phyloP scores from a whole-genome alignment of 2,113 vertebrate species.

The Pantherophis guttatus region DNA sequence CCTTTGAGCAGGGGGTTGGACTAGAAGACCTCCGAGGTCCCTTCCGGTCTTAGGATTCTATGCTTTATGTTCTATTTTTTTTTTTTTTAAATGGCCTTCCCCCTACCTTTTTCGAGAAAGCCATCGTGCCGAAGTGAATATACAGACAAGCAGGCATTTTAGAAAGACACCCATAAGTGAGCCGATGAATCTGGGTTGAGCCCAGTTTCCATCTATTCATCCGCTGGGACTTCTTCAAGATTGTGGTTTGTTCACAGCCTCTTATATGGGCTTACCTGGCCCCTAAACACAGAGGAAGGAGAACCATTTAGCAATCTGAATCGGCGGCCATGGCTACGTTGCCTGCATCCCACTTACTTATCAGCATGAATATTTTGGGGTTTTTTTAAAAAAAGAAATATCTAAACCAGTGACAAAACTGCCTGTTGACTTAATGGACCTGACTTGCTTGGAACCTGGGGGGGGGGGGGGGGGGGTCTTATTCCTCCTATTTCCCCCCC shows the following conservation, averaged over 20 bases:
- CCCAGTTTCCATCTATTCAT: not conserved
- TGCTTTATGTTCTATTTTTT: too few species aligned
- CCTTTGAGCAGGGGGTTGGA: not conserved
- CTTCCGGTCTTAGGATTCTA: not conserved
- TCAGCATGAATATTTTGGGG: not conserved
- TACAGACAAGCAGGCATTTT: not conserved
- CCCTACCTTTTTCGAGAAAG: not conserved
- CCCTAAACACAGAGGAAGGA: not conserved
- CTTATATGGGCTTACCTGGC: not conserved
- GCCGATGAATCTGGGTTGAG: not conserved
- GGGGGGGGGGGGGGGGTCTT: not conserved
- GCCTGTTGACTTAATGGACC: too few species aligned
- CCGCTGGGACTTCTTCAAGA: not conserved
- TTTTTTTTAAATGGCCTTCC: not conserved
- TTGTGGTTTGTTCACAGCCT: not conserved
- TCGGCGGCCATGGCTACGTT: not conserved
- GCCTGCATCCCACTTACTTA: not conserved
- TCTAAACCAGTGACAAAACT: not conserved
- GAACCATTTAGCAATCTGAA: not conserved
- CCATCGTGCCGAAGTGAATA: not conserved
- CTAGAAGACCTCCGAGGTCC: not conserved
- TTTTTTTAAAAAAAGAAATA: too few species aligned
- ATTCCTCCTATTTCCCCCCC: not conserved
- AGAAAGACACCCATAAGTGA: not conserved
- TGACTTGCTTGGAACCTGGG: not conserved